Evolutionary conservation across 1,140 invertebrate genomes (phyloP).

Genomic region (Drosophila bocqueti): DNA sequence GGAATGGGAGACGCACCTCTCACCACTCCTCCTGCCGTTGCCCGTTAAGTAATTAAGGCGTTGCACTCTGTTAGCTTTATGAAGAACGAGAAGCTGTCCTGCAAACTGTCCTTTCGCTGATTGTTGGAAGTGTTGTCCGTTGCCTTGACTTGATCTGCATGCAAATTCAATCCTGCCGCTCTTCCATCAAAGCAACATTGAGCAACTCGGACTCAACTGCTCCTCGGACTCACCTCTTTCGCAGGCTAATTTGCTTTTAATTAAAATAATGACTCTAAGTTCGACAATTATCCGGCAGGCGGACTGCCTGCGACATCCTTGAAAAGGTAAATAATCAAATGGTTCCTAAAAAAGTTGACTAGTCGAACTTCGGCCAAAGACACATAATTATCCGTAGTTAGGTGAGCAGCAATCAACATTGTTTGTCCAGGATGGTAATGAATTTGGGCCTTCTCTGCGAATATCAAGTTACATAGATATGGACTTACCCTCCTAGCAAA

Average conservation of each 20-base stretch:
- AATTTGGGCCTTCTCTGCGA: conserved; percentile 25
- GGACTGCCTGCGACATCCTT: conserved; percentile 22
- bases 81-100: conserved; percentile 16
- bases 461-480: conserved; percentile 19
- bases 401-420: conserved; percentile 1
- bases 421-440: conserved; percentile 34
- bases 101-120: conserved; percentile 46
- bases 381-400: conserved; percentile 20
- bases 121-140: conserved; percentile 67
- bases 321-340: conserved; percentile 67
- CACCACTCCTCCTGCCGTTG: neutral
- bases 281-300: conserved; percentile 73
- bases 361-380: conserved; percentile 18
- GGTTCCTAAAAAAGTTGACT: conserved; percentile 17
- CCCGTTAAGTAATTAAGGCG: conserved; percentile 78
- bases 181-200: conserved; percentile 57
- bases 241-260: conserved; percentile 79
- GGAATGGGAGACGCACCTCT: conserved; percentile 31
- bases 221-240: conserved; percentile 36
- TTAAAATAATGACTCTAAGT: conserved; percentile 81
- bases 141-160: conserved; percentile 72
- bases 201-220: conserved; percentile 27
- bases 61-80: conserved; percentile 74
- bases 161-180: conserved; percentile 73
- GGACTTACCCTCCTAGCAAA: neutral